A percentile compares a stretch with the other conserved stretches of the same genome.
phyloP scores from a whole-genome alignment of 2,113 vertebrate genomes.

The Phodopus roborovskii region DNA sequence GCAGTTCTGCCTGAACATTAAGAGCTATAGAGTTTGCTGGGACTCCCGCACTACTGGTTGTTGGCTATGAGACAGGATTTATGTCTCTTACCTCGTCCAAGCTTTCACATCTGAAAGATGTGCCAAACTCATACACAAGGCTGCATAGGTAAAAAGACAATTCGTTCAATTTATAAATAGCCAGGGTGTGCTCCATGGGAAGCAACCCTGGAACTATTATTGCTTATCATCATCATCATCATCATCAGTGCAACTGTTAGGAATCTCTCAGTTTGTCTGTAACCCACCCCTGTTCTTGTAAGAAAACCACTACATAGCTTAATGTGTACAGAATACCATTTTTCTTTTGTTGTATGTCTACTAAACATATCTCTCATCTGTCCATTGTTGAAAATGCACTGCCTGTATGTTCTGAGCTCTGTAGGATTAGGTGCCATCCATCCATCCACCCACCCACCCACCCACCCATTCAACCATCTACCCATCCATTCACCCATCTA shows the following conservation, averaged over 20 bases:
- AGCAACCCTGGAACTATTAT: rapidly evolving
- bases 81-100: not conserved
- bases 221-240: not conserved
- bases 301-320: not conserved
- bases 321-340: not conserved
- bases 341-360: not conserved
- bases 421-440: rapidly evolving
- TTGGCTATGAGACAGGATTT: too few relatives aligned
- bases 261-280: not conserved
- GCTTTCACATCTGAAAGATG: not conserved
- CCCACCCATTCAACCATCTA: not conserved
- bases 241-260: not conserved
- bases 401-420: not conserved
- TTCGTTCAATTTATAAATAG: not conserved
- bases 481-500: not conserved
- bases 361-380: not conserved
- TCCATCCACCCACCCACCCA: not conserved
- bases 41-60: not conserved
- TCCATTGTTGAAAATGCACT: not conserved
- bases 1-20: too few relatives aligned
- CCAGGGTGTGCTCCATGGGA: rapidly evolving
- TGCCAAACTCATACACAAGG: rapidly evolving
- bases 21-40: rapidly evolving
- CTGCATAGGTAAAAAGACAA: rapidly evolving
- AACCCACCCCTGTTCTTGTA: not conserved